Base-by-base conservation (phyloP, 2,797 vertebrate genomes). In the Glossophaga mutica region DNA sequence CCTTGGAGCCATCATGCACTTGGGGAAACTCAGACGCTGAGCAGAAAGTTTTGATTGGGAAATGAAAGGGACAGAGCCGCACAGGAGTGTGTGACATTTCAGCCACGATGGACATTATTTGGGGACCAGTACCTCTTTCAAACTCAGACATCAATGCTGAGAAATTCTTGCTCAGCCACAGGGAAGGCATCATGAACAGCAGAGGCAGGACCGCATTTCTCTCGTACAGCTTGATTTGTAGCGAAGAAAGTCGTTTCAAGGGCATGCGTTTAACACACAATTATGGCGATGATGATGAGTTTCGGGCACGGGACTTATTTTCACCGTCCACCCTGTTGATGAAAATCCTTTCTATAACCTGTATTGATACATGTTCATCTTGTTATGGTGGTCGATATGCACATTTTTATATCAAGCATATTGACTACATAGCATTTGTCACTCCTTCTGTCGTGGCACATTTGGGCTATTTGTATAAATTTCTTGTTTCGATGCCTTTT, bases 301-400 rank as follows among this genome's bases (percentile, higher is more conserved):
- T 44, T 24, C 46, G 39, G 18, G 1, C 39, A 29, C 16, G 9
- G 16, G 0, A 29, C 39, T 82, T 10, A 48, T 59, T 48, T 3
- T 19, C 42, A 74, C 11, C 24, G 9, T 70, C 32, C 16, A 16
- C 8, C 59, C 42, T 9, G 24, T 22, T 77, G 15, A 42, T 21
- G 15, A 5, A 29, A 14, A 37, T 10, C 55, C 29, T 55, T 32
- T 55, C 57, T 34, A 9, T 8, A 65, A 10, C 22, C 46, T 44
- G 15, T 14, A 1, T 10, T 39, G 37, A 26, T 9, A 44, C 3
- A 0, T 26, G 12, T 32, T 2, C 6, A 44, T 15, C 9, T 44
- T n/a, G 9, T 26, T 19, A 29, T 29, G 16, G 21, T 29, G 46
- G 44, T 16, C 29, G 22, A 0, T 5, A 26, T 12, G 3, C 21